Evolutionary conservation across 1,140 invertebrate species (phyloP).

Genomic region (Linepithema humile): DNA sequence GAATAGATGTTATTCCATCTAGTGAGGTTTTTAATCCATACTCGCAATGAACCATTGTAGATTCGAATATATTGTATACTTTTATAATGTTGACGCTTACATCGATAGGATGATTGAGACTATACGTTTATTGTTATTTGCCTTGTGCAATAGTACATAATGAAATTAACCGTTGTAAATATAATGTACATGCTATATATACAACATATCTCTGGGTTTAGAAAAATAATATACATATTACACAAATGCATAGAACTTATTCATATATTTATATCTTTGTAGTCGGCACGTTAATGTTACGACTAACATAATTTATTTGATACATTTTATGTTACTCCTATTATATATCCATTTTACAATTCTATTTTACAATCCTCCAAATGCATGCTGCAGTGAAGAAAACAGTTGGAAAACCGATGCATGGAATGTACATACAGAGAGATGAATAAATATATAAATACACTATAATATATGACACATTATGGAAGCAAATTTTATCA

Average conservation of each 20-base stretch:
- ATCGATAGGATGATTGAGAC: not conserved
- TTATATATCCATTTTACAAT: constrained; percentile 31
- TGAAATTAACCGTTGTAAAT: constrained; percentile 59
- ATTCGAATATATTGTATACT: constrained; percentile 8
- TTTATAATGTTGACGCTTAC: not conserved
- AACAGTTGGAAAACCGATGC: not conserved
- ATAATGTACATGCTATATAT: constrained; percentile 52
- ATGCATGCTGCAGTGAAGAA: not conserved
- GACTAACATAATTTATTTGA: constrained; percentile 55
- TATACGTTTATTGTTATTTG: constrained; percentile 21
- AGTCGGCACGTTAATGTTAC: constrained; percentile 16
- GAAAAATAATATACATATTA: constrained; percentile 45
- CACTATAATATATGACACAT: not conserved
- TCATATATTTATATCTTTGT: constrained; percentile 32
- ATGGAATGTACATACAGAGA: constrained; percentile 35
- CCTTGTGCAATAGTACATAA: constrained; percentile 24
- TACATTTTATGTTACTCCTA: constrained; percentile 17
- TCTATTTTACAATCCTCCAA: constrained; percentile 13
- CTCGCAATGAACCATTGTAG: not conserved
- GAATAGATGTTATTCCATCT: constrained; percentile 15
- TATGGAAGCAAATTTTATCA: constrained; percentile 10
- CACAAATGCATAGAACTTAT: constrained; percentile 37
- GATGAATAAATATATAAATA: constrained; percentile 26
- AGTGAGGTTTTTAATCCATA: constrained; percentile 25
- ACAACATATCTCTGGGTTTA: constrained; percentile 6